These are phyloP conservation scores for Polydesmus complanatus DNA, from an alignment of 2,888 invertebrate species.

Conservation along the genomic window DNA sequence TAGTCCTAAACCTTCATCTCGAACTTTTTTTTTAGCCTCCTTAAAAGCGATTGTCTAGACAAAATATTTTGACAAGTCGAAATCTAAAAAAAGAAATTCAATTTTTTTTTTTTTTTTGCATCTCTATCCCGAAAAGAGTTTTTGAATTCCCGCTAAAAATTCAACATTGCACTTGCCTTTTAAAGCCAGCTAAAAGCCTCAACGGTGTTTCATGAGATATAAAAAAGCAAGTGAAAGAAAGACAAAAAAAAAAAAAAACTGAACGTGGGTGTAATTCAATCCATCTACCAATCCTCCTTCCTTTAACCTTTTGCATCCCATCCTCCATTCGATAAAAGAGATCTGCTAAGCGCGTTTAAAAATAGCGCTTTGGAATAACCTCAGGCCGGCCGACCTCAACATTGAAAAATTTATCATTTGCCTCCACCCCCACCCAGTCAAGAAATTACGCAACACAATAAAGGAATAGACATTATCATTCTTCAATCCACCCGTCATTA, in stretches of 20 bases:
- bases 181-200: background rate
- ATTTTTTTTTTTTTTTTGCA: no score
- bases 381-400: background rate
- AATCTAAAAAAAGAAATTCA: background rate
- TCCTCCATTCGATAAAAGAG: no score
- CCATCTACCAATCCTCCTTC: background rate
- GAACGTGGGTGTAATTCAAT: background rate
- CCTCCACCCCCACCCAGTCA: background rate
- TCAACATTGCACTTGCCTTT: background rate
- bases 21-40: background rate
- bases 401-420: background rate
- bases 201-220: background rate
- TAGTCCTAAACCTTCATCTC: no score
- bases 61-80: background rate
- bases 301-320: background rate
- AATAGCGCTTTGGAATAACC: background rate
- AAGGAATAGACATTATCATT: background rate
- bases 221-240: no score
- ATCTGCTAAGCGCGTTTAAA: no score
- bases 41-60: background rate
- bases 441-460: background rate
- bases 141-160: background rate
- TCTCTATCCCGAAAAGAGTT: background rate
- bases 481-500: background rate
- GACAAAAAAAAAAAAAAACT: no score